Percentiles rank a stretch among this genome's conserved stretches.
Conservation (phyloP, 23 tunicate species). For the Aplidium turbinatum region DNA sequence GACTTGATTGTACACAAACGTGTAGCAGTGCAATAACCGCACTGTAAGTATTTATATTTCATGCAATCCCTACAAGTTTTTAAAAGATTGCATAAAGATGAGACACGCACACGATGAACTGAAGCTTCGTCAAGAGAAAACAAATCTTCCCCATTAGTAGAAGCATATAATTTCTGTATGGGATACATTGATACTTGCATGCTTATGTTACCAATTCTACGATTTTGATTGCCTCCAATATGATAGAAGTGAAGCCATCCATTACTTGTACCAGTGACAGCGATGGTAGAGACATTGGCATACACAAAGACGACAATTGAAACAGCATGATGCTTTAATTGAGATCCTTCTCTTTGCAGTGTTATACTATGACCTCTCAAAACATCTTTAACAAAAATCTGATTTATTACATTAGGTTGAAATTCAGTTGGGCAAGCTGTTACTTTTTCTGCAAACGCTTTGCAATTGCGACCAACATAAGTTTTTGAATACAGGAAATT, state of each 20-base stretch:
- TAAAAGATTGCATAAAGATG: not conserved
- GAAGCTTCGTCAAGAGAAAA: not conserved
- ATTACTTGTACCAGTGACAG: conserved; percentile 33
- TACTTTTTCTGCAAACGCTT: too few species aligned
- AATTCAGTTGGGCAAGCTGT: conserved; percentile 21
- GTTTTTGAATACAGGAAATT: too few species aligned
- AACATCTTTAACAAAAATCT: not conserved
- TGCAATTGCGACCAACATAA: too few species aligned
- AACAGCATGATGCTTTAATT: too few species aligned
- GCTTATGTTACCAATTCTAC: not conserved
- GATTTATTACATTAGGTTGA: conserved; percentile 15
- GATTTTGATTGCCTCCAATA: conserved; percentile 34
- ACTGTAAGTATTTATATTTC: conserved; percentile 23
- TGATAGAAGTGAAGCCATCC: conserved; percentile 32
- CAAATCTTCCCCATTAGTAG: not conserved
- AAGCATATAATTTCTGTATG: not conserved
- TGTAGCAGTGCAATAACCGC: conserved; percentile 52
- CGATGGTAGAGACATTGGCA: conserved; percentile 20
- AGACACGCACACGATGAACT: too few species aligned
- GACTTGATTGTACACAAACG: conserved; percentile 15
- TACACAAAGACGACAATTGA: conserved; percentile 5
- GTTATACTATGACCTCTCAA: not conserved
- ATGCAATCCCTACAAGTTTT: conserved; percentile 48
- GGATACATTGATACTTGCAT: conserved; percentile 13
- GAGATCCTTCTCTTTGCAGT: too few species aligned